A percentile compares a stretch with the other conserved stretches of the same genome.
These are phyloP conservation scores for Halictus quadricinctus DNA, from an alignment of 2,888 invertebrate species.

Conservation along the genomic window DNA sequence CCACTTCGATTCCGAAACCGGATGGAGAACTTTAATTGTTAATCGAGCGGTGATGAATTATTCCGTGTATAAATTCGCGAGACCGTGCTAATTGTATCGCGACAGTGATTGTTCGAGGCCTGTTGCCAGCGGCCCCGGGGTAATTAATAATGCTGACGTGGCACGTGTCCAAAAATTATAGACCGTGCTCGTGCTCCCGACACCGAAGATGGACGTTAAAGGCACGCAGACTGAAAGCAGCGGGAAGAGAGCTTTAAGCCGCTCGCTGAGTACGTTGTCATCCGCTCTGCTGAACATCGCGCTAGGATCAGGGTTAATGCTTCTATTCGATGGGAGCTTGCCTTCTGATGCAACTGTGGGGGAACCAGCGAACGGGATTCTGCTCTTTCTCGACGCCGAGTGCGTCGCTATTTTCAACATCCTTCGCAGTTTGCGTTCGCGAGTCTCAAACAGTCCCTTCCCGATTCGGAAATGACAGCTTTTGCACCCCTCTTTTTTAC, in stretches of 20 bases:
- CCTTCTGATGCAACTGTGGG: slow-evolving; percentile 67
- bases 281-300: slow-evolving; percentile 82
- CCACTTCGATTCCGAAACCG: not conserved
- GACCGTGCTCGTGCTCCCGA: slow-evolving; percentile 26
- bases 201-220: slow-evolving; percentile 54
- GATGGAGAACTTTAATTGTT: not conserved
- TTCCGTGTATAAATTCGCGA: slow-evolving; percentile 19
- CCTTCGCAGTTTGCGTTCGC: not conserved
- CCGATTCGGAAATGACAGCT: not conserved
- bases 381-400: slow-evolving; percentile 32
- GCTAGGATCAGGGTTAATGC: slow-evolving; percentile 82
- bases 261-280: slow-evolving; percentile 81
- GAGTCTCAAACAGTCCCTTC: not conserved
- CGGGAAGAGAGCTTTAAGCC: slow-evolving; percentile 76
- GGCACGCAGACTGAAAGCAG: slow-evolving; percentile 56
- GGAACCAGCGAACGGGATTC: slow-evolving; percentile 55
- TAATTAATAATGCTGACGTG: slow-evolving; percentile 71
- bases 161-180: slow-evolving; percentile 66
- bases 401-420: slow-evolving; percentile 16
- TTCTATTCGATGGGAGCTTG: slow-evolving; percentile 79
- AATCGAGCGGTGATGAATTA: not conserved
- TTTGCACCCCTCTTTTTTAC: not conserved
- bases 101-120: slow-evolving; percentile 50
- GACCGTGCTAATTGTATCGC: slow-evolving; percentile 9
- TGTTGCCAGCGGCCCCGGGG: slow-evolving; percentile 40